A percentile compares a stretch with the other conserved stretches of the same genome.
phyloP scores from a whole-genome alignment of 1,140 invertebrate genomes.

The Zaprionus gabonicus region DNA sequence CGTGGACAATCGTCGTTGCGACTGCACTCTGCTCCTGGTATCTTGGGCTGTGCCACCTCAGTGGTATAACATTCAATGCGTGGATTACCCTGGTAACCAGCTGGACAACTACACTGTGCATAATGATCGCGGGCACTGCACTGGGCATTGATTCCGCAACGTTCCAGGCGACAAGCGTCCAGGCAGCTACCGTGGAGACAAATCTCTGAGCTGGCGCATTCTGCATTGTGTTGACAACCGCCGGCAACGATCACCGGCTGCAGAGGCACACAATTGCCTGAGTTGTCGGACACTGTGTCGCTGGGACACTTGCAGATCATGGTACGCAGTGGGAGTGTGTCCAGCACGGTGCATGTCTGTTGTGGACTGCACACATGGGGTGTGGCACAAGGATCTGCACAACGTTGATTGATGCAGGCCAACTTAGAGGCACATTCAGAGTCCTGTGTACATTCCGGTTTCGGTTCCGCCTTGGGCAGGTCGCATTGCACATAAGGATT shows the following conservation, averaged over 20 bases:
- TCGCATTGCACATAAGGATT: conserved; percentile 92
- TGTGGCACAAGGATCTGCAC: conserved; percentile 90
- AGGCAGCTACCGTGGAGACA: conserved; percentile 91
- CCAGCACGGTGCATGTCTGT: conserved; percentile 91
- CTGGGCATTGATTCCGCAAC: conserved; percentile 93
- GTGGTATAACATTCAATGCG: conserved; percentile 90
- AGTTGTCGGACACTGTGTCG: conserved; percentile 88
- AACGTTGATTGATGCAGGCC: conserved; percentile 91
- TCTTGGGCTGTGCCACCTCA: conserved; percentile 79
- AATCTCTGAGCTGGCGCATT: conserved; percentile 90
- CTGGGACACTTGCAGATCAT: conserved; percentile 92
- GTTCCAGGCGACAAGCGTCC: conserved; percentile 90
- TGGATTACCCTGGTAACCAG: conserved; percentile 92
- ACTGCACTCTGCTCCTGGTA: conserved; percentile 89
- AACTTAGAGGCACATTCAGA: conserved; percentile 90
- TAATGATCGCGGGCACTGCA: conserved; percentile 91
- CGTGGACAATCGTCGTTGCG: conserved; percentile 90
- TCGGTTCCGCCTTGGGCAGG: conserved; percentile 79
- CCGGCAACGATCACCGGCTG: conserved; percentile 61
- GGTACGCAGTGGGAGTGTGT: conserved; percentile 91
- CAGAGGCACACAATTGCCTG: conserved; percentile 88
- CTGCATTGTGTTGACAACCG: conserved; percentile 87
- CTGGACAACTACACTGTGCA: conserved; percentile 91
- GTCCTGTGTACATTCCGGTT: conserved; percentile 90
- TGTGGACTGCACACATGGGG: conserved; percentile 89